Percentiles rank a stretch among this genome's conserved stretches.
Evolutionary conservation across 2,113 vertebrate genomes (phyloP).

Genomic region (Alaudala cheleensis): DNA sequence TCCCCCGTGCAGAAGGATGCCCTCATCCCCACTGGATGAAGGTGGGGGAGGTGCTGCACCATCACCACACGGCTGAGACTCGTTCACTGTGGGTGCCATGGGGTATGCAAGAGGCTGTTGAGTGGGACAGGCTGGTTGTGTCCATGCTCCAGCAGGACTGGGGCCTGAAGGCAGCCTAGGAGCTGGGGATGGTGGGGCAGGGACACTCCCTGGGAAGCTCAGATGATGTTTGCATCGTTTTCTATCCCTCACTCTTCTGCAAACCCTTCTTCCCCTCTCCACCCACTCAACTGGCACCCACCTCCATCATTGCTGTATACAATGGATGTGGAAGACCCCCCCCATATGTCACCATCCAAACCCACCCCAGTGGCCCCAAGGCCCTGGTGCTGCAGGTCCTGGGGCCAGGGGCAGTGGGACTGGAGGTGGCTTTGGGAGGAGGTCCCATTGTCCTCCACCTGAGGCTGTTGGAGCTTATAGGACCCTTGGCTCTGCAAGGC

Average conservation of each 20-base stretch:
- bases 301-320: not conserved
- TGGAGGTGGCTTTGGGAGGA: not conserved
- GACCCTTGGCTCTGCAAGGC: not conserved
- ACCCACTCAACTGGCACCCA: not conserved
- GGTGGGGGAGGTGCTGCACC: not conserved
- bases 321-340: not conserved
- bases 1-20: not conserved
- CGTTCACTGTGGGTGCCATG: rapidly evolving
- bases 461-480: not conserved
- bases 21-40: rapidly evolving
- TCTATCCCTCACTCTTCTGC: not conserved
- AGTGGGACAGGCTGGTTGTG: not conserved
- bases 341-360: not conserved
- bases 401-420: rapidly evolving
- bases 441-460: not conserved
- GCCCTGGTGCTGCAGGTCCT: not conserved
- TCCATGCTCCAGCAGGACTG: rapidly evolving
- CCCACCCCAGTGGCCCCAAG: no score
- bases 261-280: not conserved
- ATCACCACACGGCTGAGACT: rapidly evolving
- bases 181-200: not conserved
- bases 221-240: not conserved
- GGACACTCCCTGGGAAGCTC: not conserved
- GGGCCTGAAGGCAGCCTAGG: not conserved
- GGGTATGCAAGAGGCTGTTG: not conserved